Evolutionary conservation across 2,113 vertebrate species (phyloP), one percentile per base, ranked within the genome.

Genomic region (Leptosomus discolor): DNA sequence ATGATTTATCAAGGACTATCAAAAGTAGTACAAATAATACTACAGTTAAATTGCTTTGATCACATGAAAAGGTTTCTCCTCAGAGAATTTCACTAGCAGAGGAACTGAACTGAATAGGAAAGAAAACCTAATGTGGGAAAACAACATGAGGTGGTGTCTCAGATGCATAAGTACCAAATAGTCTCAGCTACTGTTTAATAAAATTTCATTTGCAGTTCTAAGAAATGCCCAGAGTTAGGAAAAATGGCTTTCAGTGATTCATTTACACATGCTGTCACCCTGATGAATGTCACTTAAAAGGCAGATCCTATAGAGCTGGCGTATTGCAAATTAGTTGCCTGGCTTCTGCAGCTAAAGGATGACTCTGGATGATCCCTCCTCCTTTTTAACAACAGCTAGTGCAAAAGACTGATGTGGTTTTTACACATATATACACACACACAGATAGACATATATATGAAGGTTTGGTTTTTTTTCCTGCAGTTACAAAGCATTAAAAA

Each of bases 381-480:
- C 30, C 29, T 56, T 86, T 34, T 73, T 7, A 77, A 56, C 24
- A 77, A 24, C 3, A 56, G 37, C 8, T 70, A 65, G 14, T 21
- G 46, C 34, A 61, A 60, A 65, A 78, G 23, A 51, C 7, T 24
- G 30, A 32, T 45, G 6, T 46, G 34, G 51, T 13, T 53, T 9
- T 24, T 6, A 45, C 6, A 23, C 6, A 41, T 11, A 58, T 10
- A 27, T 11, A 17, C 16, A 83, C 5, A 39, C 11, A 74, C 12
- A 32, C 9, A 45, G 3, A 57, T 0, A 39, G 16, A 61, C 6
- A 61, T 17, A 29, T 19, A 17, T 8, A 39, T 18, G 45, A 24
- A 5, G 12, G 7, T 9, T 36, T 12, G 2, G 0, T 0, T 6
- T 21, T 61, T 27, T 46, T 69, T n/a, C n/a, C n/a, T n/a, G 5